Evolutionary conservation across 2,888 invertebrate genomes (phyloP), one percentile per base, ranked within the genome.

Genomic region (Melieria crassipennis): DNA sequence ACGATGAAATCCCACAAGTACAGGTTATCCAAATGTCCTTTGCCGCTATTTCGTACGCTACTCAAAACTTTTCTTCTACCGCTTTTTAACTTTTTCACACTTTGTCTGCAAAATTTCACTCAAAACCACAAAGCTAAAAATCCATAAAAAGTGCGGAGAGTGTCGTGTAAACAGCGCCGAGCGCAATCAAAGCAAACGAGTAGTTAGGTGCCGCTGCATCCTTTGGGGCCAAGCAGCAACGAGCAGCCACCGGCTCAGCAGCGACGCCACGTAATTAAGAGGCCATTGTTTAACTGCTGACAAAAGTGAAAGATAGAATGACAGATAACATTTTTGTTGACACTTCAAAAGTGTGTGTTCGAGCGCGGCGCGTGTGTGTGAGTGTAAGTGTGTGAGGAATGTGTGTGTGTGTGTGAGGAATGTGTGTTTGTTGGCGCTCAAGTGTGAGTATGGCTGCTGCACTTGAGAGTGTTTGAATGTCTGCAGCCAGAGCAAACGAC

Each of bases 231-330:
- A 16, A 50, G 16, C n/a, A 43, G 57, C 46, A 65, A 46, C 45
- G 46, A 46, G 43, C 9, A 50, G 42, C 7, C 11, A 6, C 5
- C n/a, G 7, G 11, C 10, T 7, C 7, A 0, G 13, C 16, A 16
- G 64, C 52, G 52, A 13, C 50, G 56, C 42, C 42, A 58, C 79
- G 83, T 84, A 83, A 83, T 83, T 84, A 83, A 83, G 83, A 82
- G 84, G 79, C 81, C 82, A 83, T 84, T 84, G 83, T 84, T 83
- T 82, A 80, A 82, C 79, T 83, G 83, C 83, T 84, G 83, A 84
- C 83, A 84, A 84, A 84, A 84, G 83, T 83, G 81, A 84, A 84
- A 84, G 82, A 84, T 82, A 77, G 76, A 79, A 80, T 83, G 82
- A 83, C 79, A 83, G 84, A 83, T 84, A 83, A 79, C 79, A 79